Percentiles rank a stretch among this genome's conserved stretches.
Conservation (phyloP, 2,113 vertebrate genomes). For the Globicephala melas region DNA sequence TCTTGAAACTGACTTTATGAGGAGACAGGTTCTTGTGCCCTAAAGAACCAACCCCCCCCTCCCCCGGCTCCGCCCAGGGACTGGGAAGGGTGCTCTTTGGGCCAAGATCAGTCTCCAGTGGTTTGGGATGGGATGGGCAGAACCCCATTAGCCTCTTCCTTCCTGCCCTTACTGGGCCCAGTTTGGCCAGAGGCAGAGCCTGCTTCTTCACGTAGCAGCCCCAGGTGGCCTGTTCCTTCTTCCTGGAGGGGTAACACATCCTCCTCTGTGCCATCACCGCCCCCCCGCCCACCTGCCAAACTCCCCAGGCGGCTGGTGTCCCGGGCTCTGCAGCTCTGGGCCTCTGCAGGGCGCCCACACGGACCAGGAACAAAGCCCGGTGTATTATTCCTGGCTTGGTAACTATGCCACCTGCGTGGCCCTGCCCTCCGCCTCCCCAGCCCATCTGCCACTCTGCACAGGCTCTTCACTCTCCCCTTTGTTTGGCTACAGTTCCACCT, state of each 20-base stretch:
- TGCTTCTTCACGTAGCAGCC: not conserved
- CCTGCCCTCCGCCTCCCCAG: slow-evolving; percentile 24
- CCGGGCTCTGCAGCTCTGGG: not conserved
- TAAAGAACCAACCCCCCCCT: not conserved
- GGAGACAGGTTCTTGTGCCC: not conserved
- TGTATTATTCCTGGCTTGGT: not conserved
- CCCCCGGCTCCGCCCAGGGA: not conserved
- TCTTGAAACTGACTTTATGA: not conserved
- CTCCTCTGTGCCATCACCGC: not conserved
- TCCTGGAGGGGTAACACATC: not conserved
- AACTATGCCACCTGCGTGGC: slow-evolving; percentile 29
- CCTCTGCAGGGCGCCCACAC: not conserved
- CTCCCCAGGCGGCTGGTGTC: not conserved
- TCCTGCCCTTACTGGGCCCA: not conserved
- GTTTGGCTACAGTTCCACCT: not conserved
- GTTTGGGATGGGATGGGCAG: not conserved
- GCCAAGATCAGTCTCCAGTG: not conserved
- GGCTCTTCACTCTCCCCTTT: not conserved
- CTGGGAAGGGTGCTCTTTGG: not conserved
- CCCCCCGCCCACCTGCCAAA: not conserved
- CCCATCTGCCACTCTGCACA: not conserved
- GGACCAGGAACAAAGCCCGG: slow-evolving; percentile 50
- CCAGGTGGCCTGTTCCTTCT: not conserved
- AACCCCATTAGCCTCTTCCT: not conserved
- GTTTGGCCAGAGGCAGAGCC: not conserved